Conservation (phyloP, 2,888 invertebrate species). For the Phania funesta region DNA sequence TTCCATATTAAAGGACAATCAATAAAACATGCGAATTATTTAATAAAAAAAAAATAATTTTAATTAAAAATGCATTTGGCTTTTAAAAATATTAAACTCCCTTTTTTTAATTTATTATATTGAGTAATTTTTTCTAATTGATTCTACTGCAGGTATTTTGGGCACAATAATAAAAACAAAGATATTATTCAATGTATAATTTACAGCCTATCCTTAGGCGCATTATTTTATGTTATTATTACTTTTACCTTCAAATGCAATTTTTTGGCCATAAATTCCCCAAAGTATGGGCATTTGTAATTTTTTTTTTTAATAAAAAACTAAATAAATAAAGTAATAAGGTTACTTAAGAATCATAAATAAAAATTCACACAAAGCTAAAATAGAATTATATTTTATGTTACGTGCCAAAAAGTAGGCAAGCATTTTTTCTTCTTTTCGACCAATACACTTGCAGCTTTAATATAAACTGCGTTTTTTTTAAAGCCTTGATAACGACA, state of each 20-base stretch:
- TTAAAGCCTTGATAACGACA: constrained; percentile 14
- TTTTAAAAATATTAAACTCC: too few species aligned
- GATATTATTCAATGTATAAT: neutral
- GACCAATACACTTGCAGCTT: neutral
- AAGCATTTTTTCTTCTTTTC: too few species aligned
- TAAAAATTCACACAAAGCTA: neutral
- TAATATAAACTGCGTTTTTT: neutral
- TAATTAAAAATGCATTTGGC: too few species aligned
- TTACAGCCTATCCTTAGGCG: constrained; percentile 23
- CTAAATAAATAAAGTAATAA: neutral
- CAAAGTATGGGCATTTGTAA: neutral
- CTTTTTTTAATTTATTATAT: too few species aligned
- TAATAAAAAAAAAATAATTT: too few species aligned
- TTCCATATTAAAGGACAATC: constrained; percentile 6
- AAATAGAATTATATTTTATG: constrained; percentile 1
- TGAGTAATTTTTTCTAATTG: too few species aligned
- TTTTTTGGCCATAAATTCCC: neutral
- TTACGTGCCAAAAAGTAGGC: constrained; percentile 26
- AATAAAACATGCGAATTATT: neutral
- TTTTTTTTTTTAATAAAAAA: neutral
- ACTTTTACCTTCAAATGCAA: too few species aligned
- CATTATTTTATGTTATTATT: constrained; percentile 5
- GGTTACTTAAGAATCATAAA: constrained; percentile 10
- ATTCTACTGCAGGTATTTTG: neutral
- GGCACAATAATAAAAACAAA: neutral